Conservation (phyloP, 2,888 invertebrate species). For the Halictus quadricinctus region DNA sequence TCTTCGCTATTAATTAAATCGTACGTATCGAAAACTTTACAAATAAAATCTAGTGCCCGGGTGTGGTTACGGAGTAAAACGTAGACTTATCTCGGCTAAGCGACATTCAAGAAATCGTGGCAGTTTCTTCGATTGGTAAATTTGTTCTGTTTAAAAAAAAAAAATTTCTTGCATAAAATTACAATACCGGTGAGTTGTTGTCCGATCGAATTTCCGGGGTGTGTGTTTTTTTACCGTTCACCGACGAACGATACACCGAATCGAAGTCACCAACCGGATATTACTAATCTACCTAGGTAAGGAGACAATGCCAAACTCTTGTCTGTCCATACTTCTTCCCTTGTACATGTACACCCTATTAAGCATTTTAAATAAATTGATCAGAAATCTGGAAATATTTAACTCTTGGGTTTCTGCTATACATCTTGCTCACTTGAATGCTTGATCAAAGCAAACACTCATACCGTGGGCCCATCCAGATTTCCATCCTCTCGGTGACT, state of each 20-base stretch:
- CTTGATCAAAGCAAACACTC: constrained; percentile 64
- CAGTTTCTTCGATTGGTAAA: constrained; percentile 28
- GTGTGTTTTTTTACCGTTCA: constrained; percentile 56
- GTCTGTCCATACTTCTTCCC: constrained; percentile 78
- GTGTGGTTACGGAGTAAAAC: constrained; percentile 22
- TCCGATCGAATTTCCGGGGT: constrained; percentile 54
- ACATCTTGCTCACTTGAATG: constrained; percentile 68
- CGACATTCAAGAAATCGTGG: constrained; percentile 50
- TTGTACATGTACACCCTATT: constrained; percentile 80
- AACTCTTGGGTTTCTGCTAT: constrained; percentile 79
- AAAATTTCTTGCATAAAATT: constrained; percentile 30
- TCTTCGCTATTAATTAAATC: constrained; percentile 74
- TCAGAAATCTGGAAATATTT: constrained; percentile 79
- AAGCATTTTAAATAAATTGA: constrained; percentile 79
- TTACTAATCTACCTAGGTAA: constrained; percentile 76
- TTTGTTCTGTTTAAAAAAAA: constrained; percentile 1
- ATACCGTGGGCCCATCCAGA: constrained; percentile 74
- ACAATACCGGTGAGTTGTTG: constrained; percentile 50
- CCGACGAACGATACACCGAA: constrained; percentile 59
- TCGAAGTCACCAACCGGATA: constrained; percentile 71
- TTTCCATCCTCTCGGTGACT: constrained; percentile 77
- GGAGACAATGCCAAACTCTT: constrained; percentile 75
- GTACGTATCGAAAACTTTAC: constrained; percentile 40
- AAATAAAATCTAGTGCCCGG: constrained; percentile 45
- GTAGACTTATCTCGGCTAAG: constrained; percentile 23